These are phyloP conservation scores for Biston stratarius DNA, from an alignment of 2,888 invertebrate species.

Conservation along the genomic window DNA sequence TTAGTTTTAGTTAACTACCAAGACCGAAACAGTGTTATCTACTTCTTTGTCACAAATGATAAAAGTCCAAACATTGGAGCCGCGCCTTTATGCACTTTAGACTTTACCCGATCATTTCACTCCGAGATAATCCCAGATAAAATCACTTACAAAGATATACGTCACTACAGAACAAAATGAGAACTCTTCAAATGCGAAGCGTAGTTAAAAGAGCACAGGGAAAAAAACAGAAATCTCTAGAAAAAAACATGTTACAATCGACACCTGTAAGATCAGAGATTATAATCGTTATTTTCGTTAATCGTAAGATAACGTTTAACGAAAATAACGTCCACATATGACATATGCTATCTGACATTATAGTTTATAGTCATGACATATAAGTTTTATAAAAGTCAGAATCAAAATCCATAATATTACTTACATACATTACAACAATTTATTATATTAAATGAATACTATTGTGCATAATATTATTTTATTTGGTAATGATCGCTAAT, in stretches of 20 bases:
- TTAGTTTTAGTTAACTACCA: background rate
- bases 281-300: slow-evolving; percentile 1
- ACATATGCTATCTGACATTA: background rate
- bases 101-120: slow-evolving; percentile 3
- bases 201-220: background rate
- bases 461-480: too few relatives aligned
- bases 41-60: background rate
- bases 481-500: too few relatives aligned
- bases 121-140: slow-evolving; percentile 4
- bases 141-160: background rate
- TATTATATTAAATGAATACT: too few relatives aligned
- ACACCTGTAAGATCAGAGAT: background rate
- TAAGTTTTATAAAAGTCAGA: background rate
- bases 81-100: slow-evolving; percentile 7
- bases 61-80: slow-evolving; percentile 1
- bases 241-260: background rate
- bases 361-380: background rate
- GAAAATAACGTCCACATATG: background rate
- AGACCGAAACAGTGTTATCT: background rate
- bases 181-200: background rate
- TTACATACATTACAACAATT: too few relatives aligned
- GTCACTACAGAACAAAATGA: background rate
- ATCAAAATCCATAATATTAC: background rate
- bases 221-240: background rate
- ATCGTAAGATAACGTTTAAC: background rate